Conservation (phyloP, 2,888 invertebrate species). For the Harpalus rubripes region DNA sequence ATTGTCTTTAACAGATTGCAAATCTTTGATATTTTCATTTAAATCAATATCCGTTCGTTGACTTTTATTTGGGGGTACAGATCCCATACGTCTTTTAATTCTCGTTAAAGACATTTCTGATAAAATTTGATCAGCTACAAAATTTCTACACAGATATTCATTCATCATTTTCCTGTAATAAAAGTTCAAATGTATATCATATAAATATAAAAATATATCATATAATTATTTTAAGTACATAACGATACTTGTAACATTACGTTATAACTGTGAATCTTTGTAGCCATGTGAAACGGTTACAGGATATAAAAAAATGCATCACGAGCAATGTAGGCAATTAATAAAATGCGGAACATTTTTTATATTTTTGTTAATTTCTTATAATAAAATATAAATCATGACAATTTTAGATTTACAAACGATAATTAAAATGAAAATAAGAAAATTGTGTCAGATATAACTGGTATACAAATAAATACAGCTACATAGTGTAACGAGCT, state of each 20-base stretch:
- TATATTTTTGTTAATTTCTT: no score
- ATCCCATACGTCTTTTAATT: constrained; percentile 76
- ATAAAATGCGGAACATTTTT: background rate
- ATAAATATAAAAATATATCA: background rate
- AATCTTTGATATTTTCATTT: constrained; percentile 64
- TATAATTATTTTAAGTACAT: background rate
- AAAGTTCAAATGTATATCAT: background rate
- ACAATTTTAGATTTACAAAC: no score
- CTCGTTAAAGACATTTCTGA: constrained; percentile 80
- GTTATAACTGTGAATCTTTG: background rate
- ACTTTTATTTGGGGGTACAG: constrained; percentile 73
- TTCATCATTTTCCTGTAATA: constrained; percentile 82
- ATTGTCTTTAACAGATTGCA: constrained; percentile 77
- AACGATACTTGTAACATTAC: background rate
- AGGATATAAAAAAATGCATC: background rate
- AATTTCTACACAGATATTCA: constrained; percentile 87
- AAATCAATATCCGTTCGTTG: background rate
- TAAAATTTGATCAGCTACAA: constrained; percentile 86
- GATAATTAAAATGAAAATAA: no score
- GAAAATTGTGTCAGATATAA: no score
- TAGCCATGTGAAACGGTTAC: constrained; percentile 1
- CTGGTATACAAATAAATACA: no score
- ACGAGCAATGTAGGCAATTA: background rate
- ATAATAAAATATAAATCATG: no score
- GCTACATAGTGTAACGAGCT: no score